Evolutionary conservation across 2,113 vertebrate genomes (phyloP).

Genomic region (Anoura caudifer): DNA sequence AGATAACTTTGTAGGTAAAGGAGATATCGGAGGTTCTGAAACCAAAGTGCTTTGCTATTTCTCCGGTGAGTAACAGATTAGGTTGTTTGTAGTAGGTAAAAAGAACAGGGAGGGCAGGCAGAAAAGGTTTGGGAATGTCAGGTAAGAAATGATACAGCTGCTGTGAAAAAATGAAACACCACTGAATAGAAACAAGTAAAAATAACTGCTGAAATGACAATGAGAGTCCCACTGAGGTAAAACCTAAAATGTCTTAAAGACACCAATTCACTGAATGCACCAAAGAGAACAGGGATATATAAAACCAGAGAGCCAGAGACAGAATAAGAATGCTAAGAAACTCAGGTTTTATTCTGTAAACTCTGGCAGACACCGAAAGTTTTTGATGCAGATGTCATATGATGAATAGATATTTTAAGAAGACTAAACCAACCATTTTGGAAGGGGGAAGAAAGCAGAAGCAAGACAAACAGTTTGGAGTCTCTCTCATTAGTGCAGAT

Average conservation of each 20-base stretch:
- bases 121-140: background rate
- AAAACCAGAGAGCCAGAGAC: background rate
- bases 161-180: background rate
- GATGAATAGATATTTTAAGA: background rate
- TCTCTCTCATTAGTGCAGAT: background rate
- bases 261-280: background rate
- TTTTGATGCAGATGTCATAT: background rate
- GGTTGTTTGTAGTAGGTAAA: background rate
- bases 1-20: background rate
- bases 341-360: background rate
- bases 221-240: background rate
- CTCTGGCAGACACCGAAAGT: background rate
- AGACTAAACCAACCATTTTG: background rate
- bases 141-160: background rate
- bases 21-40: background rate
- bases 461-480: background rate
- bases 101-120: background rate
- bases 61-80: background rate
- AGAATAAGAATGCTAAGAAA: background rate
- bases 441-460: background rate
- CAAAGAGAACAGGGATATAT: background rate
- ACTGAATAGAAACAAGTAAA: background rate
- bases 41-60: background rate
- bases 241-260: constrained; percentile 37
- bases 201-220: background rate